A percentile compares a stretch with the other conserved stretches of the same genome.
These are phyloP conservation scores for Craseonycteris thonglongyai DNA, from an alignment of 2,113 vertebrate genomes.

Conservation along the genomic window DNA sequence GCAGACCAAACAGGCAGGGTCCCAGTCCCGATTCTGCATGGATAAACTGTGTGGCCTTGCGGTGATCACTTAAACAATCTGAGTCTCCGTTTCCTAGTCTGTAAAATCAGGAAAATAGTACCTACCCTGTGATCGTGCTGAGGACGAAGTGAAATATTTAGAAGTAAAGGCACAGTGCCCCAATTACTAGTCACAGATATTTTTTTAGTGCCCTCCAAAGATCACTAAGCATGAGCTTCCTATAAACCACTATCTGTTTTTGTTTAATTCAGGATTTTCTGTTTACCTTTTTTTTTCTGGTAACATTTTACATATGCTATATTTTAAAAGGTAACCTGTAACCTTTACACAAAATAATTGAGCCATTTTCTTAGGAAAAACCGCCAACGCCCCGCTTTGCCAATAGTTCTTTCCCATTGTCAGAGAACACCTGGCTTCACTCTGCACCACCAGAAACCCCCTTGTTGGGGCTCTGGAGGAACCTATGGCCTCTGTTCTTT, in stretches of 20 bases:
- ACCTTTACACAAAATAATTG: not conserved
- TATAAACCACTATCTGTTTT: not conserved
- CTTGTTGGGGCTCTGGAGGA: not conserved
- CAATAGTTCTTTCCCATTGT: not conserved
- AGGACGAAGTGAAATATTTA: not conserved
- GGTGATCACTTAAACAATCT: not conserved
- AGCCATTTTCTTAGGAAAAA: not conserved
- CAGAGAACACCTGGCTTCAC: not conserved
- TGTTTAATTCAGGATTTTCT: conserved; percentile 12
- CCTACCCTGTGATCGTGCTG: not conserved
- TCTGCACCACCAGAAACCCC: not conserved
- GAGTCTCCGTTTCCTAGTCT: not conserved
- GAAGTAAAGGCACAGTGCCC: not conserved
- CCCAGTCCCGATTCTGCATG: not conserved
- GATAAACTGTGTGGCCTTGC: not conserved
- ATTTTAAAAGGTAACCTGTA: not conserved
- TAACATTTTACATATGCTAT: not conserved
- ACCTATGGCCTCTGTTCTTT: not conserved
- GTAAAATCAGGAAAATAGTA: not conserved
- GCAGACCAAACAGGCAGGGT: not conserved
- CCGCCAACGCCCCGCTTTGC: not conserved
- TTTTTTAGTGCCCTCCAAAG: not conserved
- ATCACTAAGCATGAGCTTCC: not conserved
- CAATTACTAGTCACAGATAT: not conserved
- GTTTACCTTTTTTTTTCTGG: not conserved